These are phyloP conservation scores for Thereva nobilitata DNA, from an alignment of 2,888 invertebrate genomes.

Conservation along the genomic window DNA sequence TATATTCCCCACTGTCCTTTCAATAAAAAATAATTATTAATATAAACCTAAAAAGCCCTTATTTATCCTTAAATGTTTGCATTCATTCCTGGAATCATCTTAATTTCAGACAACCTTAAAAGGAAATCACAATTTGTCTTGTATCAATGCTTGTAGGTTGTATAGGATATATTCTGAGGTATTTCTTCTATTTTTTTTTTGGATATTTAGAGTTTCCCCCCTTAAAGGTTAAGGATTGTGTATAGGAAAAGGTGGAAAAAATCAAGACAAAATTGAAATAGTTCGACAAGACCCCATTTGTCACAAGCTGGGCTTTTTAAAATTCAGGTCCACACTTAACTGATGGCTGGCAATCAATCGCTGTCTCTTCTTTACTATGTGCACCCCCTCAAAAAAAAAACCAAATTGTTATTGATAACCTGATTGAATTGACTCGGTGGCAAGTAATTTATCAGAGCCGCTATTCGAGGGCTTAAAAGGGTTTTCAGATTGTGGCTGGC, in stretches of 20 bases:
- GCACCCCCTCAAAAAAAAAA: conserved; percentile 14
- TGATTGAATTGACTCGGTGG: conserved; percentile 41
- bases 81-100: too few relatives aligned
- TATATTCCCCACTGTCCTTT: too few relatives aligned
- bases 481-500: background rate
- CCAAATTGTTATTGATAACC: conserved; percentile 42
- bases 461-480: conserved; percentile 14
- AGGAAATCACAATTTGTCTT: too few relatives aligned
- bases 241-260: conserved; percentile 24
- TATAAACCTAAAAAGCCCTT: too few relatives aligned
- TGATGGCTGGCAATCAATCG: conserved; percentile 42
- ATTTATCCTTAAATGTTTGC: too few relatives aligned
- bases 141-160: too few relatives aligned
- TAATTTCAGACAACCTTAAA: too few relatives aligned
- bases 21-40: too few relatives aligned
- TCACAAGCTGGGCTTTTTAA: conserved; percentile 39
- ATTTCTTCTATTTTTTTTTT: too few relatives aligned
- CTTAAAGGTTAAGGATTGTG: background rate
- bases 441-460: conserved; percentile 40
- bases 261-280: conserved; percentile 32
- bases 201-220: too few relatives aligned
- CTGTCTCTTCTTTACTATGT: conserved; percentile 12
- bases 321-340: conserved; percentile 41
- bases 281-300: conserved; percentile 37
- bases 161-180: too few relatives aligned